Evolutionary conservation across 2,888 invertebrate genomes (phyloP), one percentile per base, ranked within the genome.

Genomic region (Plebejus anna): DNA sequence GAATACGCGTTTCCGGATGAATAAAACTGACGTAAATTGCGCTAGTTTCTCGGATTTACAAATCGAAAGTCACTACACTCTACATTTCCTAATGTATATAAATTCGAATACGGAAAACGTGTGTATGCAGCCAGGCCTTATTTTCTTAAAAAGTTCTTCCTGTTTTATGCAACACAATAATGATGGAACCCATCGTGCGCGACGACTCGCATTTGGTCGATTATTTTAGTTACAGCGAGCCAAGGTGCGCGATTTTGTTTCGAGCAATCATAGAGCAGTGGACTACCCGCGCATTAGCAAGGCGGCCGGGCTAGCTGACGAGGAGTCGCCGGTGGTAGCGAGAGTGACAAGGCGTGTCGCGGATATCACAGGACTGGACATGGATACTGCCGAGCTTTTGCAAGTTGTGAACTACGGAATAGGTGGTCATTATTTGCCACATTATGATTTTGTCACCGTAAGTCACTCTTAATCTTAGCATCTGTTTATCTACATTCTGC

Each of bases 321-420:
- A 5, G 1, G 70, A 75, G 28, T 76, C 98, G 97, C 84, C 89
- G 90, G 85, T 77, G 85, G 99, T 99, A 38, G 96, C 97, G 76
- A 98, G 98, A 88, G 99, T 76, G 32, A n/a, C 59, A 71, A 11
- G 99, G 5, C 99, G 99, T 32, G 98, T 98, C 6, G 99, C 99
- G 0, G 99, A 99, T 22, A 99, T 99, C 90, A 98, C 99, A 0
- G 95, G 96, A 80, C 94, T 99, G 42, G 98, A 99, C 93, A 95
- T 96, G 81, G 95, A 96, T 82, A 99, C 99, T 1, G 76, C 79
- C 1, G 78, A 78, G 11, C 22, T 28, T 6, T 66, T 79, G 70
- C 78, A 78, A 36, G 76, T 80, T 13, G 76, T 36, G 38, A 80
- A 79, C 77, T 80, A 80, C 59, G 80, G 80, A 6, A 78, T 80